Evolutionary conservation across 2,888 invertebrate species (phyloP), one percentile per base, ranked within the genome.

Genomic region (Xanthia togata): DNA sequence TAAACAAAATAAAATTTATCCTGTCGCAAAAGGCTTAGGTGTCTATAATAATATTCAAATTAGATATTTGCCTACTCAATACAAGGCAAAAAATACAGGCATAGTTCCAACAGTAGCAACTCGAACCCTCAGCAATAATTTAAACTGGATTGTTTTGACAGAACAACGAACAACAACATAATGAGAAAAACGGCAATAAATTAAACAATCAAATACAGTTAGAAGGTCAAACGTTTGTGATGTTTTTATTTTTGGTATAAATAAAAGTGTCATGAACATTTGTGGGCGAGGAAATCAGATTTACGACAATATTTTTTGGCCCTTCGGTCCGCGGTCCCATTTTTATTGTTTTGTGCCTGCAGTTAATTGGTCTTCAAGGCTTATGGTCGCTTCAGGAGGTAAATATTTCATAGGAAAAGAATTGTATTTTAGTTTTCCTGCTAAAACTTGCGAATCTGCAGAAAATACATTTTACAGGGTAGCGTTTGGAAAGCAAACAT

Each of bases 211-310:
- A 65, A 75, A 74, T 20, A 44, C 47, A 68, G 67, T 81, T 65
- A 50, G n/a, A n/a, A 31, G 26, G 11, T 60, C 44, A 20, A 68
- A 82, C 69, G 1, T 20, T 20, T 4, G 44, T 60, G 68, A n/a
- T 20, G 20, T 57, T 20, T 38, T 60, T 60, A 35, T 60, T 71
- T 60, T 68, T 50, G 9, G 14, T 57, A n/a, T 14, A 53, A 79
- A 81, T 68, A 70, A 81, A 71, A 79, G 67, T 79, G 75, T 74
- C 84, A 74, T 70, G 35, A 59, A 59, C 70, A 83, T 31, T 68
- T 50, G 47, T 50, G 17, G 17, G 26, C 14, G 20, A 23, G 20
- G 31, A 63, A 73, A 35, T 47, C 23, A 2, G 44, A 62, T 9
- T 57, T 67, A 62, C 26, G 44, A 38, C 35, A n/a, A 41, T 47